phyloP scores from a whole-genome alignment of 2,888 invertebrate genomes.

The Salpingus planirostris region DNA sequence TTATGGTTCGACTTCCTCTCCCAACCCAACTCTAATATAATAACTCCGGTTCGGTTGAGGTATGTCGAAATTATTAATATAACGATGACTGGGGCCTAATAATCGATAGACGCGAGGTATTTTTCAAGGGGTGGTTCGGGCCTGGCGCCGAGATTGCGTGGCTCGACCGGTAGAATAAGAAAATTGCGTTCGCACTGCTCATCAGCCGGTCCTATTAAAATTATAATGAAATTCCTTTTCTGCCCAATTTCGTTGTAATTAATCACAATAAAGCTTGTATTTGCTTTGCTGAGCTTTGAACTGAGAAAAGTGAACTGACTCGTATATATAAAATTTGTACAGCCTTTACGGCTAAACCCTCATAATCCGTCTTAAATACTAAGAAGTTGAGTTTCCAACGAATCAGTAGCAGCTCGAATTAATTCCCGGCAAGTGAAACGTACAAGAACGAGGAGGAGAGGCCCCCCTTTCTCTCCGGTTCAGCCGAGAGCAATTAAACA shows the following conservation, averaged over 20 bases:
- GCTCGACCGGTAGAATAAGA: too few relatives aligned
- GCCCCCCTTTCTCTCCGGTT: neutral
- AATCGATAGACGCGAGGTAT: too few relatives aligned
- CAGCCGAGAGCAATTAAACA: too few relatives aligned
- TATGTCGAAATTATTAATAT: too few relatives aligned
- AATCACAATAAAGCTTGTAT: conserved; percentile 26
- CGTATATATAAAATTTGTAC: conserved; percentile 24
- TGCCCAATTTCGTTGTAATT: conserved; percentile 17
- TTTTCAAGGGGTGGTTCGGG: too few relatives aligned
- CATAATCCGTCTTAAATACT: conserved; percentile 26
- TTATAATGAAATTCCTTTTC: conserved; percentile 15
- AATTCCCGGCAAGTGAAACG: conserved; percentile 10
- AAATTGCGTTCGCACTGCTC: too few relatives aligned
- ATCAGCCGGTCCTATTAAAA: neutral
- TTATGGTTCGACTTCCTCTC: too few relatives aligned
- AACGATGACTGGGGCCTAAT: too few relatives aligned
- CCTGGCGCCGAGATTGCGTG: too few relatives aligned
- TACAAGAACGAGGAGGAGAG: neutral
- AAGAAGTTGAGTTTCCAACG: conserved; percentile 20
- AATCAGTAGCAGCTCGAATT: conserved; percentile 14
- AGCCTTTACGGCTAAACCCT: conserved; percentile 27
- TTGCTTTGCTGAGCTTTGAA: conserved; percentile 24
- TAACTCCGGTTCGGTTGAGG: too few relatives aligned
- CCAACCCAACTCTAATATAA: too few relatives aligned
- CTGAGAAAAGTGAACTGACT: conserved; percentile 25